Conservation (phyloP, 2,797 vertebrate genomes). For the Urophycis tenuis region DNA sequence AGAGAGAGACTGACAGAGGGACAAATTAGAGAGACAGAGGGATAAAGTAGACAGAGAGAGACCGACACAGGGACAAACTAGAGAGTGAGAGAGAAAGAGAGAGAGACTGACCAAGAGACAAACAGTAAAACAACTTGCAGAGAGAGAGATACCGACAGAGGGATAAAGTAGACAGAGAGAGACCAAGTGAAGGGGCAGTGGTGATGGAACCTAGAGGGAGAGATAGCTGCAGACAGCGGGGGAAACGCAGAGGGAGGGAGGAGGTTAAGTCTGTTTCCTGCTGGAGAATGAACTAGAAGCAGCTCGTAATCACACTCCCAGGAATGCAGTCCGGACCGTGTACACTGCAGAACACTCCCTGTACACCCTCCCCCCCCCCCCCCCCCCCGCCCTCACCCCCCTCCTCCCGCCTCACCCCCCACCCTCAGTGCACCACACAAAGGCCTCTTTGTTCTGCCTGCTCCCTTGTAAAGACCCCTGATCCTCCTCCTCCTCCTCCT, state of each 20-base stretch:
- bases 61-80: neutral
- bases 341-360: conserved; percentile 54
- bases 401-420: conserved; percentile 24
- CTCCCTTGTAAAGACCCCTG: conserved; percentile 34
- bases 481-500: conserved; percentile 9
- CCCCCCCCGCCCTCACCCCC: conserved; percentile 31
- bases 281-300: conserved; percentile 50
- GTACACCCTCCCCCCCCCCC: conserved; percentile 37
- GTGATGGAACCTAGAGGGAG: neutral
- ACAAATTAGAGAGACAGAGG: too few relatives aligned
- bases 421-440: conserved; percentile 45
- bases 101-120: neutral
- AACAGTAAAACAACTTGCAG: too few relatives aligned
- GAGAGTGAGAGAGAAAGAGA: neutral
- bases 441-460: conserved; percentile 47
- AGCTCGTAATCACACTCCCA: conserved; percentile 49
- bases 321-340: conserved; percentile 52
- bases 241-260: conserved; percentile 26
- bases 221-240: neutral
- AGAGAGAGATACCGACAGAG: neutral
- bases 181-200: neutral
- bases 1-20: too few relatives aligned
- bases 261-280: conserved; percentile 49
- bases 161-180: neutral
- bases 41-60: neutral